Evolutionary conservation across 2,113 vertebrate species (phyloP), one percentile per base, ranked within the genome.

Genomic region (Zosterops pallidus): DNA sequence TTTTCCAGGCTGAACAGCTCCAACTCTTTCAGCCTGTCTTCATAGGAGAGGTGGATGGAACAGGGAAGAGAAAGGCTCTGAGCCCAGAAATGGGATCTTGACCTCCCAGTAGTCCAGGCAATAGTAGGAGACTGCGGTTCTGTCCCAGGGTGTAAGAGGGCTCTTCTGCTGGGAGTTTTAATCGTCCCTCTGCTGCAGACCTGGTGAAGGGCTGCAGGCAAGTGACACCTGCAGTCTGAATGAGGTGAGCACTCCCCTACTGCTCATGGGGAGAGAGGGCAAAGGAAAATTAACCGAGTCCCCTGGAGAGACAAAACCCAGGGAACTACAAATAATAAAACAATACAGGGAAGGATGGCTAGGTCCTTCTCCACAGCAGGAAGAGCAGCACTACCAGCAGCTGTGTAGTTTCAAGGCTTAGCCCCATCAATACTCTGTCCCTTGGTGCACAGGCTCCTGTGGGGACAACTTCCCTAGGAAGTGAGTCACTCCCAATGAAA

Each of bases 401-500:
- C 90, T 89, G 92, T 60, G 65, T 39, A 76, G 41, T 91, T 94
- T 92, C 44, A 81, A 86, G 72, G 41, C 60, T 90, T 9, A n/a
- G 53, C 56, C 77, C 44, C 72, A 75, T 71, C 83, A 42, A 39
- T 8, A 9, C 64, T 75, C 49, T 69, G 41, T 47, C 60, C 33
- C 39, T 85, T 2, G 6, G 42, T 65, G 39, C 0, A 0, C 9
- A 9, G 84, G n/a, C 92, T 96, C 60, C 91, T 86, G 86, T 2
- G 5, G 90, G 72, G 64, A 89, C 39, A 70, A 92, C 72, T 94
- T 97, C 95, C 91, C 76, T 1, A 41, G 91, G 94, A 97, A 94
- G 41, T 97, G 95, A 97, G 69, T 97, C 94, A 96, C 39, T 91
- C 76, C 22, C 33, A 75, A 35, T 12, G 65, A 92, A 75, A 91